Evolutionary conservation across 2,797 vertebrate species (phyloP), one percentile per base, ranked within the genome.

Genomic region (Catamblyrhynchus diadema): DNA sequence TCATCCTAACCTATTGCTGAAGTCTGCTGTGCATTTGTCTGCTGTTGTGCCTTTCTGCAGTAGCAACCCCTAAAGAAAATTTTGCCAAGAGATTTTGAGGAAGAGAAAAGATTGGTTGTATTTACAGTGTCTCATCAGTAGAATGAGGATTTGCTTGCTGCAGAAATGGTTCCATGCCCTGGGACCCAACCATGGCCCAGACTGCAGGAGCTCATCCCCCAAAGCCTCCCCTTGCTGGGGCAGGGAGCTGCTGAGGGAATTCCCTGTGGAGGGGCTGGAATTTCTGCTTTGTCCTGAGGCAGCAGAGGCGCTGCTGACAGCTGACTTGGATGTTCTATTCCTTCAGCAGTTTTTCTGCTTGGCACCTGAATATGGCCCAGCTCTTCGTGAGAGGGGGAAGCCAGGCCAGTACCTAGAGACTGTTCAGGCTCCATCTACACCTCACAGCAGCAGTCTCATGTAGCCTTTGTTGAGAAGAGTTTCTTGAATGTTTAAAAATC

Each of bases 341-440:
- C 37, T 51, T 32, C 15, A 24, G 56, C 12, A 11, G 16, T 44
- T 85, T 54, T 82, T 59, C 44, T 51, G 27, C 62, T 90, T 67
- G 73, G 6, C 60, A 21, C 11, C 35, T 44, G 50, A 48, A 18
- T 12, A 3, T 33, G 67, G 57, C 74, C 33, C 75, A 73, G 33
- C 35, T 73, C 25, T n/a, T 12, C 5, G 10, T 45, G 69, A 23
- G 47, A 6, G 10, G 37, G 12, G 21, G 16, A 44, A 27, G 33
- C 0, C 1, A 59, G 41, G 32, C 45, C 2, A 0, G 14, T n/a
- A 48, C 33, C 42, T 27, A 22, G 14, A 44, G 47, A 30, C 13
- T 2, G 0, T 44, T 62, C 44, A 28, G 11, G 44, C 35, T 71
- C 22, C 48, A 44, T 24, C 37, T 56, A 2, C 21, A 12, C 14